Evolutionary conservation across 2,113 vertebrate species (phyloP).

Genomic region (Tachycineta bicolor): DNA sequence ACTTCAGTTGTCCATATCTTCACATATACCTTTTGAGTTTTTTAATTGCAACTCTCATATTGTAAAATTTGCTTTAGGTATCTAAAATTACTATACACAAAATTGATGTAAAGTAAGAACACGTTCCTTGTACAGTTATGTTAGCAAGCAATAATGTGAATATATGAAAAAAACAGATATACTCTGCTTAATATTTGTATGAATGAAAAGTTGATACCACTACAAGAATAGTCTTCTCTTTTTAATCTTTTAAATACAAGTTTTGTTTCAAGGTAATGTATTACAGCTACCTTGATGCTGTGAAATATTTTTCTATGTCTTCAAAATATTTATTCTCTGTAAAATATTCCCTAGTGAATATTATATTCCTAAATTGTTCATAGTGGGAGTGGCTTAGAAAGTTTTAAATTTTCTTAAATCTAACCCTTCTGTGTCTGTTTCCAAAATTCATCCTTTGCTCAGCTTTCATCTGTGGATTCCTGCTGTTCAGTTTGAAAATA

Average conservation of each 20-base stretch:
- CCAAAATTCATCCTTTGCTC: conserved; percentile 22
- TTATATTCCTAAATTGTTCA: neutral
- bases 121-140: conserved; percentile 71
- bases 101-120: conserved; percentile 65
- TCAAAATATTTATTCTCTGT: conserved; percentile 69
- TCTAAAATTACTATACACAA: conserved; percentile 55
- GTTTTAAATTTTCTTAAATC: conserved; percentile 37
- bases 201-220: conserved; percentile 76
- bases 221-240: conserved; percentile 65
- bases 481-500: conserved; percentile 10
- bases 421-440: conserved; percentile 46
- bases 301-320: conserved; percentile 74
- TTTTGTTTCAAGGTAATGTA: conserved; percentile 74
- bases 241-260: conserved; percentile 78
- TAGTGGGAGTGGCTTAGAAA: conserved; percentile 47
- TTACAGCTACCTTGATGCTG: conserved; percentile 65
- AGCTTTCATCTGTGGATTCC: conserved; percentile 20
- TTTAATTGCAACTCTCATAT: conserved; percentile 43
- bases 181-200: conserved; percentile 79
- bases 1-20: conserved; percentile 57
- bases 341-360: conserved; percentile 52
- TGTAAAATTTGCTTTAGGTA: conserved; percentile 56
- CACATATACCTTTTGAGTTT: neutral
- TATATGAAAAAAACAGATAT: conserved; percentile 69
- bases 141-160: conserved; percentile 84